Evolutionary conservation across 2,113 vertebrate genomes (phyloP).

Genomic region (Azemiops feae): DNA sequence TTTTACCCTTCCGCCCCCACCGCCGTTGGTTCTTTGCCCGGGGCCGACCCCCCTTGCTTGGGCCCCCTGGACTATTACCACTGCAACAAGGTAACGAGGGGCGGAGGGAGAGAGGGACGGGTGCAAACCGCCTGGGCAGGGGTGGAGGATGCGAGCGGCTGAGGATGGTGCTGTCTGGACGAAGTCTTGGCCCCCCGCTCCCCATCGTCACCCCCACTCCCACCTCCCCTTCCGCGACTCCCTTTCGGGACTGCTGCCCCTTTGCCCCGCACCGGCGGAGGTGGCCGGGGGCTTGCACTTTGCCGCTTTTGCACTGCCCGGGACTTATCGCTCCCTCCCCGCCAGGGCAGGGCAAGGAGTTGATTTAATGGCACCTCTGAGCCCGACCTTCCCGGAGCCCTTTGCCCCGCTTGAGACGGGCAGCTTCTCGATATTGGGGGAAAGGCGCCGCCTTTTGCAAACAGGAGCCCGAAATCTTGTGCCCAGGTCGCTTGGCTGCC

Average conservation of each 20-base stretch:
- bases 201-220: too few relatives aligned
- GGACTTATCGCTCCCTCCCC: background rate
- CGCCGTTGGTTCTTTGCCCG: constrained; percentile 89
- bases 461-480: background rate
- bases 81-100: constrained; percentile 90
- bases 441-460: background rate
- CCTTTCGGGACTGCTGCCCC: background rate
- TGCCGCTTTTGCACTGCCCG: background rate
- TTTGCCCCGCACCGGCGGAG: background rate
- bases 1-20: constrained; percentile 93
- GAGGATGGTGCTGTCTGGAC: background rate
- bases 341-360: constrained; percentile 31
- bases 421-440: background rate
- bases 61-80: constrained; percentile 94
- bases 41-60: constrained; percentile 86
- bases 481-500: background rate
- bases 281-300: background rate
- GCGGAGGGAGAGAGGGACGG: background rate
- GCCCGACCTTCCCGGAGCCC: background rate
- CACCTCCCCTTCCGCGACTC: background rate
- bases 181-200: background rate
- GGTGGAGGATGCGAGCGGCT: background rate
- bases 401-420: constrained; percentile 8
- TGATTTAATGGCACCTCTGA: background rate
- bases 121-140: background rate